phyloP scores from a whole-genome alignment of 2,797 vertebrate genomes.

The Fistularia tabacaria region DNA sequence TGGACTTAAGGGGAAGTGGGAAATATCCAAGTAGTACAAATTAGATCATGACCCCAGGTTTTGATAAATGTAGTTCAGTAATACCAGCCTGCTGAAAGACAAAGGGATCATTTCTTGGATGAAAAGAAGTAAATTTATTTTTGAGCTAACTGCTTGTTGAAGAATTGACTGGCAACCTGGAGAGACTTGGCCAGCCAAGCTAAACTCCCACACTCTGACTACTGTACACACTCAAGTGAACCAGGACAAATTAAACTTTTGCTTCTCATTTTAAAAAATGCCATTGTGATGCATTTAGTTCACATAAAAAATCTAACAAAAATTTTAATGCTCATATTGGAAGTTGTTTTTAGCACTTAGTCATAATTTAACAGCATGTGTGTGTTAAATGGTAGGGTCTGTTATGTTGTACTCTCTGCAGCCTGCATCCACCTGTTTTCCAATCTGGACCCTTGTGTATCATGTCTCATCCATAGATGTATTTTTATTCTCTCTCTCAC shows the following conservation, averaged over 20 bases:
- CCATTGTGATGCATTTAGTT: too few relatives aligned
- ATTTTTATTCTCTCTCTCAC: too few relatives aligned
- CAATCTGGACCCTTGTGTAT: slow-evolving; percentile 34
- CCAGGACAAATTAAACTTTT: too few relatives aligned
- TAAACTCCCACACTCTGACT: slow-evolving; percentile 61
- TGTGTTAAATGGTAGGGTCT: slow-evolving; percentile 19
- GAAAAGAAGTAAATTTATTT: slow-evolving; percentile 31
- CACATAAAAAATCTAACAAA: too few relatives aligned
- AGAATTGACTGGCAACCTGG: slow-evolving; percentile 35
- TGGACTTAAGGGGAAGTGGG: background rate
- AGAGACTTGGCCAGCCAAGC: slow-evolving; percentile 37
- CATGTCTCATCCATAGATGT: slow-evolving; percentile 4
- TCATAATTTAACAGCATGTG: background rate
- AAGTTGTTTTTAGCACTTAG: too few relatives aligned
- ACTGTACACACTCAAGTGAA: slow-evolving; percentile 14
- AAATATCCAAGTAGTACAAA: slow-evolving; percentile 29
- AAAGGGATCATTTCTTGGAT: slow-evolving; percentile 28
- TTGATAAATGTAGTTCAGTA: slow-evolving; percentile 16
- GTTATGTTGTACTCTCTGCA: slow-evolving; percentile 16
- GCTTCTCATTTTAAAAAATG: too few relatives aligned
- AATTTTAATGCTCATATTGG: too few relatives aligned
- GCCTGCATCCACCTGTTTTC: slow-evolving; percentile 38
- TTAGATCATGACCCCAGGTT: slow-evolving; percentile 21
- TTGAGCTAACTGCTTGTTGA: slow-evolving; percentile 5
- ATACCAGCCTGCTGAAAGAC: slow-evolving; percentile 22